phyloP scores from a whole-genome alignment of 2,113 vertebrate genomes.

The Paralichthys olivaceus region DNA sequence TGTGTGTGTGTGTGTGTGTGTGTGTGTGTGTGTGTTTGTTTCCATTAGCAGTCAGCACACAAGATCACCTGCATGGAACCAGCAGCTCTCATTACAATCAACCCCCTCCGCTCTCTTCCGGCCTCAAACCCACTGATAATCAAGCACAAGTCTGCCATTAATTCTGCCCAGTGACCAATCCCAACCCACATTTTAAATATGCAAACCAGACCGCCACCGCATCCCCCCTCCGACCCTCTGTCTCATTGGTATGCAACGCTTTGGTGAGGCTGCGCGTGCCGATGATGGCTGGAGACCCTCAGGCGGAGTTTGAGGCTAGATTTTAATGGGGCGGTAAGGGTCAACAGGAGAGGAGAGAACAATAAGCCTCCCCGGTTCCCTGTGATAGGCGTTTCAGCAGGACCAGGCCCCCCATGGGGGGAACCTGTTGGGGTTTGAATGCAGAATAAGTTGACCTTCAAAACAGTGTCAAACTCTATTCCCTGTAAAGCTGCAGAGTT shows the following conservation, averaged over 20 bases:
- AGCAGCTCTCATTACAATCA: slow-evolving; percentile 32
- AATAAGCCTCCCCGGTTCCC: slow-evolving; percentile 55
- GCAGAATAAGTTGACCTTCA: slow-evolving; percentile 68
- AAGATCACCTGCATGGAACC: slow-evolving; percentile 34
- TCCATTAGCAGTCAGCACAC: slow-evolving; percentile 36
- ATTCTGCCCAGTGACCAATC: slow-evolving; percentile 45
- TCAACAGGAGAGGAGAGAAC: slow-evolving; percentile 70
- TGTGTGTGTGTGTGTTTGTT: not conserved
- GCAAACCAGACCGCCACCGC: not conserved
- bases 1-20: too few relatives aligned
- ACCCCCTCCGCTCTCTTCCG: slow-evolving; percentile 24
- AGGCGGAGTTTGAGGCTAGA: slow-evolving; percentile 79
- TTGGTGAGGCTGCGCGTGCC: slow-evolving; percentile 26
- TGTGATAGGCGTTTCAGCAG: slow-evolving; percentile 61
- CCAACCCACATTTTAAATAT: slow-evolving; percentile 38
- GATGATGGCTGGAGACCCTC: slow-evolving; percentile 75
- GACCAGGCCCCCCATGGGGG: slow-evolving; percentile 5
- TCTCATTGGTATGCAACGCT: slow-evolving; percentile 62
- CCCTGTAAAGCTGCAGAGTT: slow-evolving; percentile 29
- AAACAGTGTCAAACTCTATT: slow-evolving; percentile 61
- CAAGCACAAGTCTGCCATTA: slow-evolving; percentile 4
- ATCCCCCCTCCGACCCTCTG: not conserved
- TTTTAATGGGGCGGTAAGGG: slow-evolving; percentile 80
- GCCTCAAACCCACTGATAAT: slow-evolving; percentile 43
- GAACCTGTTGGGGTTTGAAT: slow-evolving; percentile 55